Percentiles rank a stretch among this genome's conserved stretches.
Evolutionary conservation across 92 coral and sea anemone species (phyloP).

Genomic region (Parazoanthus darwini): DNA sequence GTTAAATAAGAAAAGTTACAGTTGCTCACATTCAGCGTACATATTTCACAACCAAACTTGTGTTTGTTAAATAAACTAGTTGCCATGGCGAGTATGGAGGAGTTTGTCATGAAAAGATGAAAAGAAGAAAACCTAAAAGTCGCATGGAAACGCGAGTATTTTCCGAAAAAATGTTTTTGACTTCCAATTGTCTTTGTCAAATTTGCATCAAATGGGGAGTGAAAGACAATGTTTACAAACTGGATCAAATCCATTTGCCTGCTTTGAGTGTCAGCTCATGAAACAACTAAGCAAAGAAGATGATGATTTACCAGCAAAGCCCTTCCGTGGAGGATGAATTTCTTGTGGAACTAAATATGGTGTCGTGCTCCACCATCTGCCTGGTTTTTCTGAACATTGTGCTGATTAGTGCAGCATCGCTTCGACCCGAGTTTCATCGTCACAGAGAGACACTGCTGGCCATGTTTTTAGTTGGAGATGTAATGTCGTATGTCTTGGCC

Average conservation of each 20-base stretch:
- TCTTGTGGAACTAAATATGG: conserved; percentile 5
- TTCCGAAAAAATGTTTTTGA: neutral
- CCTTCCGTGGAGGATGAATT: neutral
- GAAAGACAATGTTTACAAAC: neutral
- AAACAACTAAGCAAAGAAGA: neutral
- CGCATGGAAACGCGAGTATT: conserved; percentile 15
- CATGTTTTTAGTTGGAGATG: conserved; percentile 27
- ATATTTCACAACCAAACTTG: too few species aligned
- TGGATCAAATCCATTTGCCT: neutral
- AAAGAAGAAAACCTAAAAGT: neutral
- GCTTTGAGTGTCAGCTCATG: neutral
- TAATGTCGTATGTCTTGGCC: conserved; percentile 11
- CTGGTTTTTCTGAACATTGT: conserved; percentile 26
- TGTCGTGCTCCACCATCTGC: conserved; percentile 19
- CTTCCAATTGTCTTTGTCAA: neutral
- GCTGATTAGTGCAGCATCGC: conserved; percentile 7
- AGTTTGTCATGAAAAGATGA: neutral
- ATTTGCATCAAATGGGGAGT: conserved; percentile 1
- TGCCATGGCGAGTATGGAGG: too few species aligned
- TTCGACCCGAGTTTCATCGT: conserved; percentile 33
- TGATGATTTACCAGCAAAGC: neutral
- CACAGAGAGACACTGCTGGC: conserved; percentile 23
- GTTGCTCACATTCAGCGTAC: too few species aligned
- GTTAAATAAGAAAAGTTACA: too few species aligned
- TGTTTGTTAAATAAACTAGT: too few species aligned